Evolutionary conservation across 2,797 vertebrate genomes (phyloP), one percentile per base, ranked within the genome.

Genomic region (Mus minutoides): DNA sequence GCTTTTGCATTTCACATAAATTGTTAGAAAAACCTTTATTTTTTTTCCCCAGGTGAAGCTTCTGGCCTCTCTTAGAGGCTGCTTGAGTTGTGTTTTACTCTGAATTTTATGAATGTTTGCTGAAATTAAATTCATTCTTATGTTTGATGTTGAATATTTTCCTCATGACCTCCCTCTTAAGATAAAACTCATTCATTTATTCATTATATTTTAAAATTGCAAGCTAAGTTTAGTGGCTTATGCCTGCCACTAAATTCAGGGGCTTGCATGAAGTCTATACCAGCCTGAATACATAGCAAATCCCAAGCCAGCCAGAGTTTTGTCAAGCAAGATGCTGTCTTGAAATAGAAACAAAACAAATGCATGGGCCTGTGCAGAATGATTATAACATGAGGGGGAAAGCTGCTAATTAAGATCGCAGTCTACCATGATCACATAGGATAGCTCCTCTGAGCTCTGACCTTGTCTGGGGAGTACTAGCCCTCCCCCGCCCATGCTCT

Each of bases 111-210:
- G 17, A 43, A 29, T 90, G 43, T 96, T 96, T 79, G 8, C 64
- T 94, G n/a, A 54, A 93, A 34, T 94, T 49, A 91, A 69, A 22
- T 86, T 16, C 79, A 43, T 84, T 90, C 34, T 58, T 89, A 92
- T 71, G 13, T 93, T 95, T 93, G 80, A 64, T 31, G 58, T 29
- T 85, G 80, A 88, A 87, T 94, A 88, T 92, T 94, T 56, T 93
- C 29, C 90, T 80, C 14, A 34, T 88, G 84, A n/a, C 22, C 29
- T 79, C 16, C 78, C 40, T 94, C 29, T 90, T 94, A 78, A 88
- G 14, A 40, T 83, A 88, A 19, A 31, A 49, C 52, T 79, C 34
- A 76, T 88, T 94, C 56, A 75, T 90, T 85, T 29, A 82, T 21
- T 93, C 6, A 11, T 46, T 96, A 46, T 40, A 62, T 71, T 52